A percentile compares a stretch with the other conserved stretches of the same genome.
Conservation (phyloP, 2,113 vertebrate species). For the Oreotrochilus melanogaster region DNA sequence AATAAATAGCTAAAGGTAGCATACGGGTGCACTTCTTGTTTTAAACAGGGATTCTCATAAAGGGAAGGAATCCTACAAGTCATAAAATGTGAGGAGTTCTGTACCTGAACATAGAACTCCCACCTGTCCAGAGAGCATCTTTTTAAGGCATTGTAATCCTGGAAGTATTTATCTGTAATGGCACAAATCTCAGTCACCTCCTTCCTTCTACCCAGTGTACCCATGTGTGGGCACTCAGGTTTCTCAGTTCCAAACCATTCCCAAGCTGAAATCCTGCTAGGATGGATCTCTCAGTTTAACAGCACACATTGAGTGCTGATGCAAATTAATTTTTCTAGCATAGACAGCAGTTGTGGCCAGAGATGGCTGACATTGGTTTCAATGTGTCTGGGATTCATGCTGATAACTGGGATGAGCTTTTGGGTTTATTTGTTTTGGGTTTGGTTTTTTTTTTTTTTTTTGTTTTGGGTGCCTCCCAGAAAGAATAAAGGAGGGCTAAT, state of each 20-base stretch:
- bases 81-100: background rate
- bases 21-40: background rate
- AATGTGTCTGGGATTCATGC: background rate
- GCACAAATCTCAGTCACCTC: background rate
- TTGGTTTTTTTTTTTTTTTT: too few relatives aligned
- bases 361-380: background rate
- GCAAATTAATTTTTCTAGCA: background rate
- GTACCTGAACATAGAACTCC: rapidly evolving
- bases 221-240: rapidly evolving
- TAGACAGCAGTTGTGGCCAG: background rate
- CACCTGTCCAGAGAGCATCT: background rate
- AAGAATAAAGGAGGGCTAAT: background rate
- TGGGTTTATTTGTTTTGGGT: background rate
- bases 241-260: background rate
- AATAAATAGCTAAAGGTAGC: background rate
- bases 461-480: background rate
- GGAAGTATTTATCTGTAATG: background rate
- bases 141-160: background rate
- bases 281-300: background rate
- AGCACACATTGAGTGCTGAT: background rate
- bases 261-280: background rate
- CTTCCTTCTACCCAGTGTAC: rapidly evolving
- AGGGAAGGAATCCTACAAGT: background rate
- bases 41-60: background rate
- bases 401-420: background rate